A percentile compares a stretch with the other conserved stretches of the same genome.
Conservation (phyloP, 1,140 invertebrate genomes). For the Linepithema humile region DNA sequence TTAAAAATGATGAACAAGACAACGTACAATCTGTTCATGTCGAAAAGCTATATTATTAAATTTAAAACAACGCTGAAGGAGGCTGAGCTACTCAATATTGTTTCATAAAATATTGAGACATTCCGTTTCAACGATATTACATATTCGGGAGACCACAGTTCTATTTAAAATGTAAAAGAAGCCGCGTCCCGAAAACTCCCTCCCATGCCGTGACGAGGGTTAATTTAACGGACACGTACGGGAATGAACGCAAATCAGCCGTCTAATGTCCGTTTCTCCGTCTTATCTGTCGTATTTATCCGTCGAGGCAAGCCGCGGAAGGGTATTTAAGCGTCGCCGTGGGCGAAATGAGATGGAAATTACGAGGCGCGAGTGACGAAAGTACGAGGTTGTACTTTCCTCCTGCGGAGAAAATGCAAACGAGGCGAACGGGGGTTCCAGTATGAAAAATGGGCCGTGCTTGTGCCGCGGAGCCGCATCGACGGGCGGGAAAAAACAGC, state of each 20-base stretch:
- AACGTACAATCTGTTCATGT: background rate
- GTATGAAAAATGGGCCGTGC: constrained; percentile 1
- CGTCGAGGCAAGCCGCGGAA: background rate
- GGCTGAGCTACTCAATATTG: background rate
- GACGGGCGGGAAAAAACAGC: background rate
- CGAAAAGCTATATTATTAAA: background rate
- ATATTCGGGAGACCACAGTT: background rate
- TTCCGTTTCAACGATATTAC: background rate
- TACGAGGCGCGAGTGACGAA: constrained; percentile 20
- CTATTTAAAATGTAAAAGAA: background rate
- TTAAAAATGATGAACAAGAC: background rate
- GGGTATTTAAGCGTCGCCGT: constrained; percentile 7
- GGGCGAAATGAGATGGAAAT: constrained; percentile 43
- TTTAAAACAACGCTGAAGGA: background rate
- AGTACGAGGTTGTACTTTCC: background rate
- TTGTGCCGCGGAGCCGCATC: background rate
- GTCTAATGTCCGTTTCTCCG: constrained; percentile 10
- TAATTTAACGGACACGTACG: constrained; percentile 20
- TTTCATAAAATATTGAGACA: background rate
- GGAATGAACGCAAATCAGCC: constrained; percentile 31
- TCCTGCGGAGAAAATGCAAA: background rate
- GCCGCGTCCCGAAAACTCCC: background rate
- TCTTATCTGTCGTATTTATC: constrained; percentile 38
- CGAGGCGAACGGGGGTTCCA: background rate
- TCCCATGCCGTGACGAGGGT: background rate